Evolutionary conservation across 2,113 vertebrate genomes (phyloP), one percentile per base, ranked within the genome.

Genomic region (Ophthalmolycus amberensis): DNA sequence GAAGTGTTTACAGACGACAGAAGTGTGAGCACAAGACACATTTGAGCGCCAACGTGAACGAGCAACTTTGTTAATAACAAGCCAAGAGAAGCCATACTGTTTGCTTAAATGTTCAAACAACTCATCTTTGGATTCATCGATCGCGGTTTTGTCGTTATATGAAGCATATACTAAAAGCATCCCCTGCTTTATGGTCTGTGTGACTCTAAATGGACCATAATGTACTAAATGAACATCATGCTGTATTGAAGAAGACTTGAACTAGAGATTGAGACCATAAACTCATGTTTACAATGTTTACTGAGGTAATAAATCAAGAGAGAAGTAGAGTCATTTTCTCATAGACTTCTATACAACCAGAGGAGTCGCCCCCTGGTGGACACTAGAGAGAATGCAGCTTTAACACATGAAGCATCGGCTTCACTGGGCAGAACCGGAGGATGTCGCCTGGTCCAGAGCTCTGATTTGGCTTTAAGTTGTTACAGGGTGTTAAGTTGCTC

Each of bases 401-500:
- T 59, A 29, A 14, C 25, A 27, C 56, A 58, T 27, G n/a, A 27
- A 6, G 54, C 25, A 5, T 27, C 9, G 0, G 42, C 12, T 46
- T 16, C 44, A 46, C 44, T 16, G 1, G 38, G 38, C 38, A 34
- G 34, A 34, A 34, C 42, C 12, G 4, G 16, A 48, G 46, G 16
- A 18, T 18, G 15, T 1, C 22, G 9, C 10, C n/a, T 56, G 3
- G 3, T 56, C 9, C 1, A 48, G 44, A 48, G 44, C 44, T 48
- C 44, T 46, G 46, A 48, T 48, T 18, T 20, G 46, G 2, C 14
- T 48, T 54, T 9, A 10, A 54, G 50, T 10, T 34, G 6, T 18
- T 20, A 27, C 54, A 3, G 15, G 34, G 66, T 72, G 65, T 64
- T 64, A 62, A 75, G 60, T 72, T 86, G 38, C 75, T 86, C 67